These are phyloP conservation scores for Lipophrys pholis DNA, from an alignment of 2,113 vertebrate genomes.

Conservation along the genomic window DNA sequence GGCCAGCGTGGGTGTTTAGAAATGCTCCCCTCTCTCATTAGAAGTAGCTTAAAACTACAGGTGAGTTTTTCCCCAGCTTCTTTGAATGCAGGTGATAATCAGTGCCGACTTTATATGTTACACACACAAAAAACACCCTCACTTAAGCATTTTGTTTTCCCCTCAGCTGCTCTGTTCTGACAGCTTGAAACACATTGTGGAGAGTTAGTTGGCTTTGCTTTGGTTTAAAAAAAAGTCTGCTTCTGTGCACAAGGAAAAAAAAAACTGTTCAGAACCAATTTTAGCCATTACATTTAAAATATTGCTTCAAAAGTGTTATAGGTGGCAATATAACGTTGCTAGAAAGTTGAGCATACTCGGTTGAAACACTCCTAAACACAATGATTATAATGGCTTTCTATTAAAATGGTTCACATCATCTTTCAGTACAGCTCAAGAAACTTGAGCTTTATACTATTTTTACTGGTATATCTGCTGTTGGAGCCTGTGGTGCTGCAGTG, in stretches of 20 bases:
- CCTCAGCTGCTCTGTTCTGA: constrained; percentile 6
- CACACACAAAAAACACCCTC: background rate
- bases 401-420: background rate
- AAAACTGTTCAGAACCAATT: too few species aligned
- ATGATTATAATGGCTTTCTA: background rate
- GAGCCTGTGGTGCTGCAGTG: background rate
- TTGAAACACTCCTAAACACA: background rate
- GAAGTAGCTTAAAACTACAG: constrained; percentile 42
- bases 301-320: too few species aligned
- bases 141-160: background rate
- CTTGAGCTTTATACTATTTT: constrained; percentile 14
- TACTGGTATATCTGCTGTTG: constrained; percentile 44
- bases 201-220: background rate
- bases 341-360: too few species aligned
- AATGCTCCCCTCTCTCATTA: constrained; percentile 20
- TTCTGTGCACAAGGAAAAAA: constrained; percentile 14
- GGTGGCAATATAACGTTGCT: too few species aligned
- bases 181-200: constrained; percentile 3
- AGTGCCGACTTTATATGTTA: background rate
- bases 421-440: constrained; percentile 1
- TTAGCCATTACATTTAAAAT: too few species aligned
- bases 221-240: constrained; percentile 14
- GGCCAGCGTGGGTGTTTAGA: background rate
- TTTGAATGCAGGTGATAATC: constrained; percentile 29
- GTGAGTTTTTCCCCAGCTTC: constrained; percentile 8